These are phyloP conservation scores for Alcis repandata DNA, from an alignment of 2,888 invertebrate genomes.

Conservation along the genomic window DNA sequence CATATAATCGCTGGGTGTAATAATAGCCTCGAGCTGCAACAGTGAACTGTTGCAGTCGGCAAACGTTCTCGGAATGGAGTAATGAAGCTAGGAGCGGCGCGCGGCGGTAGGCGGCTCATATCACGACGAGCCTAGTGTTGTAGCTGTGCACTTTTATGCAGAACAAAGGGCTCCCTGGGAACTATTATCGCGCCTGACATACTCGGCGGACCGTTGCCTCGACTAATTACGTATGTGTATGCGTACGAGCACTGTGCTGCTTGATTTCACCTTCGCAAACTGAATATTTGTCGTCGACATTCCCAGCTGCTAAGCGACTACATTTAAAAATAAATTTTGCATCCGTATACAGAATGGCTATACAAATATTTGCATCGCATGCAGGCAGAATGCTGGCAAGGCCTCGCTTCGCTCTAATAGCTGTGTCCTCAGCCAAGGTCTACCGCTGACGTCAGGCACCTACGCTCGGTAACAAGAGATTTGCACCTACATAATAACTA, in stretches of 20 bases:
- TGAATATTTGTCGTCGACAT: neutral
- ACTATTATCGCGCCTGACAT: conserved; percentile 54
- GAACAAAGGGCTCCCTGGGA: conserved; percentile 65
- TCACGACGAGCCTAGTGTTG: conserved; percentile 60
- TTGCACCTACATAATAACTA: conserved; percentile 57
- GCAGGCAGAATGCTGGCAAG: conserved; percentile 76
- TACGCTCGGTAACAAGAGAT: conserved; percentile 76
- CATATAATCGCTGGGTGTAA: conserved; percentile 52
- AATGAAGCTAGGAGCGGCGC: conserved; percentile 62
- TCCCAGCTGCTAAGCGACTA: conserved; percentile 11
- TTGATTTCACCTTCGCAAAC: conserved; percentile 15
- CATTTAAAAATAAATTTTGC: conserved; percentile 29
- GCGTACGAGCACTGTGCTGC: conserved; percentile 28
- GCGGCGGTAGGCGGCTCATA: conserved; percentile 60
- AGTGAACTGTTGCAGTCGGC: conserved; percentile 50
- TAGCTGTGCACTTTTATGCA: conserved; percentile 57
- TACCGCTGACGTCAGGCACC: conserved; percentile 76
- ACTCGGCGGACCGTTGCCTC: conserved; percentile 41
- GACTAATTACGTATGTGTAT: conserved; percentile 39
- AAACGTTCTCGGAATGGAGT: conserved; percentile 66
- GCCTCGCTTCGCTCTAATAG: conserved; percentile 80
- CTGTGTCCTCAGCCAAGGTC: conserved; percentile 81
- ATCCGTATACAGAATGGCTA: conserved; percentile 45
- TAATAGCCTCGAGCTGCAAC: conserved; percentile 58
- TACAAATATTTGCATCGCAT: conserved; percentile 63